These are phyloP conservation scores for Drosophila hamatofila DNA, from an alignment of 2,888 invertebrate genomes.

Conservation along the genomic window DNA sequence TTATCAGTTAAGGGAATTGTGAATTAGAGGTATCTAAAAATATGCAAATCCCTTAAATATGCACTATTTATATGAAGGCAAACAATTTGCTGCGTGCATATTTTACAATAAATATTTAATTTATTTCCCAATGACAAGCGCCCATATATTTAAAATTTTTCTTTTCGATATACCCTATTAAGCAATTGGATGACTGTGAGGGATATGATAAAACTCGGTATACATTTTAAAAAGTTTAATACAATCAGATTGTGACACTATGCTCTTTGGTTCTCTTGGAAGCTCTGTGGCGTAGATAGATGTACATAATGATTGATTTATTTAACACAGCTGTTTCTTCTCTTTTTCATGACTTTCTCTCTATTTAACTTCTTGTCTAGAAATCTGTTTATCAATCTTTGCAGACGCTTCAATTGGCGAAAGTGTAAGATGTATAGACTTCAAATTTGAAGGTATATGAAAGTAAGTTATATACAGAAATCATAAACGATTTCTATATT, in stretches of 20 bases:
- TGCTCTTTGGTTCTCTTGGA: too few relatives aligned
- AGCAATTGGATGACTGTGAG: not conserved
- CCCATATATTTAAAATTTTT: not conserved
- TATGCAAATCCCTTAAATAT: not conserved
- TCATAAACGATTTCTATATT: too few relatives aligned
- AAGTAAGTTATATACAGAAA: not conserved
- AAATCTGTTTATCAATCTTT: not conserved
- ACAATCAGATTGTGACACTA: too few relatives aligned
- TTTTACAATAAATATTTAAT: not conserved
- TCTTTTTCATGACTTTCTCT: too few relatives aligned
- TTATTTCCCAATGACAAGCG: not conserved
- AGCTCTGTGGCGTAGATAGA: too few relatives aligned
- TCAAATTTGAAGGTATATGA: not conserved
- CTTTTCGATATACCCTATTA: not conserved
- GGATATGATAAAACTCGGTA: not conserved
- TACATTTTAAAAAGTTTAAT: not conserved
- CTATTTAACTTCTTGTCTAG: too few relatives aligned
- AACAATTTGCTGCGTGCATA: not conserved
- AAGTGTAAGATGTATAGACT: not conserved
- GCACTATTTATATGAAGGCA: not conserved
- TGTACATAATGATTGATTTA: too few relatives aligned
- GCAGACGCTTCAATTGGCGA: not conserved
- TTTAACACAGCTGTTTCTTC: too few relatives aligned
- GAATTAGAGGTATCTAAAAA: slow-evolving; percentile 1
- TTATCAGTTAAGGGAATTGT: slow-evolving; percentile 1